phyloP scores from a whole-genome alignment of 2,888 invertebrate genomes.

The Ectemnius cavifrons region DNA sequence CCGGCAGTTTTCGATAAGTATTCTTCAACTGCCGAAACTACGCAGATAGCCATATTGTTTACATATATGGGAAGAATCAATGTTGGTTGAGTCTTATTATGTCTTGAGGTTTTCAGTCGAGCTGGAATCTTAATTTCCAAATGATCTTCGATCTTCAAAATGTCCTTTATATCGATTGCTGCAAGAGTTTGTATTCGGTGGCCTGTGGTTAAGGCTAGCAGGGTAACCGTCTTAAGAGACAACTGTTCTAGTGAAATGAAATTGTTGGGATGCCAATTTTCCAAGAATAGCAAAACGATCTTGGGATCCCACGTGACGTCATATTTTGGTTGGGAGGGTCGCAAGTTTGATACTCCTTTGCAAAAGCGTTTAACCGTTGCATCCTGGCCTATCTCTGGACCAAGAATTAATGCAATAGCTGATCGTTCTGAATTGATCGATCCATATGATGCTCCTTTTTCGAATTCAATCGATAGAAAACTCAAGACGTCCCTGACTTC shows the following conservation, averaged over 20 bases:
- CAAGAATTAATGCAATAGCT: constrained; percentile 3
- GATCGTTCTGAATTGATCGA: constrained; percentile 10
- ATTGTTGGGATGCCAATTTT: background rate
- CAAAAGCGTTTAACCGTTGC: constrained; percentile 10
- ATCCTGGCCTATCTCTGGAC: constrained; percentile 3
- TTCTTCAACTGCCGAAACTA: background rate
- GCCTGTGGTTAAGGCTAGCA: background rate
- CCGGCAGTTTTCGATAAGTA: too few species aligned
- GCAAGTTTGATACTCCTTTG: background rate
- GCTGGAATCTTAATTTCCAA: constrained; percentile 22
- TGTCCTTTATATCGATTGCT: constrained; percentile 9
- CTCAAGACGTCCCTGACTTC: background rate
- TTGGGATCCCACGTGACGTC: constrained; percentile 16
- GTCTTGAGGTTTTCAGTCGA: constrained; percentile 10
- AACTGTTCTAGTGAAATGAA: background rate
- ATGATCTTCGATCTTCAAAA: background rate
- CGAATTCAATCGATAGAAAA: background rate
- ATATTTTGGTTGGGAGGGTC: constrained; percentile 14
- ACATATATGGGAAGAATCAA: background rate
- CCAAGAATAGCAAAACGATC: background rate
- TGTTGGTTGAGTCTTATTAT: background rate
- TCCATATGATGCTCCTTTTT: too few species aligned
- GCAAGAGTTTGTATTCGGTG: constrained; percentile 9
- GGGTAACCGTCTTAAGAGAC: too few species aligned
- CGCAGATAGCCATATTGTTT: constrained; percentile 7